A percentile compares a stretch with the other conserved stretches of the same genome.
Conservation (phyloP, 2,888 invertebrate genomes). For the Rhyacophila evoluta region DNA sequence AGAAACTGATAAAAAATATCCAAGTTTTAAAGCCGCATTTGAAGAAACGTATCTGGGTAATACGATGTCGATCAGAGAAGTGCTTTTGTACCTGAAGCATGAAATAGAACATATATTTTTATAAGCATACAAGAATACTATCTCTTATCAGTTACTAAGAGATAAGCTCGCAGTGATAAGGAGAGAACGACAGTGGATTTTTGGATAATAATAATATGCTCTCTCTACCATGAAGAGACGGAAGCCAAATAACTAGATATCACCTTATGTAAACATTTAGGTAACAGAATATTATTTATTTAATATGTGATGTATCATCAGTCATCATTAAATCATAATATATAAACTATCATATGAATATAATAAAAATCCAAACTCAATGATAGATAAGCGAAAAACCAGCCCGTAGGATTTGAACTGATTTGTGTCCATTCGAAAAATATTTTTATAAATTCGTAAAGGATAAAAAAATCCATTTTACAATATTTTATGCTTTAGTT, state of each 20-base stretch:
- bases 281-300: not conserved
- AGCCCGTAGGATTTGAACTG: too few species aligned
- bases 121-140: not conserved
- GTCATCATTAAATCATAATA: not conserved
- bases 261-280: not conserved
- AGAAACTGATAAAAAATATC: too few species aligned
- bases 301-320: not conserved
- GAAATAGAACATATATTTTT: constrained; percentile 2
- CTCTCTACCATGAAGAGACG: constrained; percentile 4
- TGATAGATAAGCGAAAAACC: too few species aligned
- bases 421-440: too few species aligned
- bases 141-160: not conserved
- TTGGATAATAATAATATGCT: not conserved
- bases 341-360: not conserved
- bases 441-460: too few species aligned
- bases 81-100: not conserved
- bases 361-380: too few species aligned
- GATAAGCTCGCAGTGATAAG: not conserved
- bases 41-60: not conserved
- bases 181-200: not conserved
- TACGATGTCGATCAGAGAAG: not conserved
- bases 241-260: not conserved
- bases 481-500: too few species aligned
- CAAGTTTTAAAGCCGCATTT: not conserved
- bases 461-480: too few species aligned